Conservation (phyloP, 2,797 vertebrate species). For the Cheirogaleus major region DNA sequence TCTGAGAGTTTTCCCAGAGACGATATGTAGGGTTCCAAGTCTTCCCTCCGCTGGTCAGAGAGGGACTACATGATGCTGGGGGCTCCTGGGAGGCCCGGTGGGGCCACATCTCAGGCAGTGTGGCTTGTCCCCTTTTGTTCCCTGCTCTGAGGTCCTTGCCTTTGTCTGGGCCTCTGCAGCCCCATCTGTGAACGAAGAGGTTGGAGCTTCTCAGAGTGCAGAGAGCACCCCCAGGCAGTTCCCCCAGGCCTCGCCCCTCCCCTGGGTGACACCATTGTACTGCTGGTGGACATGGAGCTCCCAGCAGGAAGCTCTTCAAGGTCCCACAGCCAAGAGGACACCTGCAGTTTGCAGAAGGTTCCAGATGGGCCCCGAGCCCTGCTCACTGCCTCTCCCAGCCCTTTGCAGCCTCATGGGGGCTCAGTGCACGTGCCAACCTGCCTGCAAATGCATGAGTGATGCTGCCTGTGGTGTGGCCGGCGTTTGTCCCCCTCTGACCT, state of each 20-base stretch:
- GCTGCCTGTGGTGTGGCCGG: fast-evolving
- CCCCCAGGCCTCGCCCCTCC: fast-evolving
- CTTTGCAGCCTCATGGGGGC: too few relatives aligned
- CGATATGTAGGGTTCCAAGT: neutral
- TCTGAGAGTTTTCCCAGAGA: neutral
- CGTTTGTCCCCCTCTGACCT: neutral
- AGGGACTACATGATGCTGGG: fast-evolving
- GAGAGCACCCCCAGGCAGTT: fast-evolving
- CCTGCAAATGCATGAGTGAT: neutral
- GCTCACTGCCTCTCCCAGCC: fast-evolving
- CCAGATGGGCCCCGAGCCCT: neutral
- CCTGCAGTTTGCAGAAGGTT: neutral
- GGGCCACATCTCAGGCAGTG: neutral
- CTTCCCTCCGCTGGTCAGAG: neutral
- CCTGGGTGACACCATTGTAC: neutral
- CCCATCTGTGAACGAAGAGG: neutral
- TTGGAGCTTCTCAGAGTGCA: fast-evolving
- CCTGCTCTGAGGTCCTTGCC: neutral
- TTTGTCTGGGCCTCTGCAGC: neutral
- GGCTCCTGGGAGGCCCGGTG: neutral
- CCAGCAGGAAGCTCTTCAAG: neutral
- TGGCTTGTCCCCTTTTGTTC: neutral
- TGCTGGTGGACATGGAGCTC: neutral
- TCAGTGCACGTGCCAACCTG: fast-evolving
- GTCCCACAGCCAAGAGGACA: fast-evolving